Conservation (phyloP, 2,113 vertebrate species). For the Albula goreensis region DNA sequence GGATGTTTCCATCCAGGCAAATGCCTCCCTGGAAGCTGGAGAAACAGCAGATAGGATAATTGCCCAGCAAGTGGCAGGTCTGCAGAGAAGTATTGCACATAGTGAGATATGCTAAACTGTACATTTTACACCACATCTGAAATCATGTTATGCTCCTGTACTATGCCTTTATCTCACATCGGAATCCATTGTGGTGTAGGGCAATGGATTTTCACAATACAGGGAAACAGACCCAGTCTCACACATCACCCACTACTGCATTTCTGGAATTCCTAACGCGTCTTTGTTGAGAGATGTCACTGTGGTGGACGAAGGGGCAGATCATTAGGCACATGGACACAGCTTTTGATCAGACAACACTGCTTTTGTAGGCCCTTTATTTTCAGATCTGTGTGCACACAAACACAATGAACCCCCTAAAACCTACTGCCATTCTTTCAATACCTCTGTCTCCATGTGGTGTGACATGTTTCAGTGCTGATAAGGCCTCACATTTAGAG, state of each 20-base stretch:
- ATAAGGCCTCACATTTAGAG: background rate
- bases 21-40: no score
- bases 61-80: no score
- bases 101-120: no score
- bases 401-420: background rate
- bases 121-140: background rate
- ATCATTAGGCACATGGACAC: background rate
- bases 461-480: background rate
- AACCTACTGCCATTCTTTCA: background rate
- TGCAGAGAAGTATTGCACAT: no score
- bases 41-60: no score
- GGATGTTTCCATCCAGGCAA: no score
- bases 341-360: background rate
- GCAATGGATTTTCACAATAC: background rate
- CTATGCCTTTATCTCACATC: background rate
- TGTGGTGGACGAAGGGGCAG: background rate
- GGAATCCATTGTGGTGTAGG: background rate
- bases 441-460: background rate
- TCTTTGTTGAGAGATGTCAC: background rate
- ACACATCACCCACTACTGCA: background rate
- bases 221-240: background rate
- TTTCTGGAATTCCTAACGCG: background rate
- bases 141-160: background rate
- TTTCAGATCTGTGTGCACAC: background rate
- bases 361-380: background rate